Conservation (phyloP, 2,888 invertebrate species). For the Agriopis aurantiaria region DNA sequence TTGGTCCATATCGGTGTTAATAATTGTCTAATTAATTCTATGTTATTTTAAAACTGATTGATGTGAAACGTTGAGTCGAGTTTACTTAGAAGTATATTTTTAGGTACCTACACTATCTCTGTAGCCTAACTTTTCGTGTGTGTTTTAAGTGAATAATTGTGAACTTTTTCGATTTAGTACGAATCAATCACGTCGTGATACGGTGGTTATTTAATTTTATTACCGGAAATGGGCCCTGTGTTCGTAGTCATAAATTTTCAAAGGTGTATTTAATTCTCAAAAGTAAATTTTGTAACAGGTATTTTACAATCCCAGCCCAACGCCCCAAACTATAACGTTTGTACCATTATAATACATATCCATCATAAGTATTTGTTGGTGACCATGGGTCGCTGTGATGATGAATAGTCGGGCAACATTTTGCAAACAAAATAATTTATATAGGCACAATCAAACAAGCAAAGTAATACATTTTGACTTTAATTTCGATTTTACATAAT, state of each 20-base stretch:
- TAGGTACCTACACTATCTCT: conserved; percentile 31
- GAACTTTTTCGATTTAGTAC: conserved; percentile 32
- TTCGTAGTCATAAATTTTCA: neutral
- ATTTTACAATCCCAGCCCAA: conserved; percentile 7
- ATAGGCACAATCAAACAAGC: neutral
- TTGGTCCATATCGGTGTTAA: conserved; percentile 36
- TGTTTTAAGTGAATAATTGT: conserved; percentile 34
- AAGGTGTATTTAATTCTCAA: neutral
- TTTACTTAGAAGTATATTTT: conserved; percentile 18
- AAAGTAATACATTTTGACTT: neutral
- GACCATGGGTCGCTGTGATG: conserved; percentile 10
- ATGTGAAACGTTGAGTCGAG: conserved; percentile 20
- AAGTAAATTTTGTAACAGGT: neutral
- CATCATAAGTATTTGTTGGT: conserved; percentile 3
- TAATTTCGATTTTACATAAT: too few relatives aligned
- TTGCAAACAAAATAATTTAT: neutral
- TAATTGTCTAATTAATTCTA: conserved; percentile 25
- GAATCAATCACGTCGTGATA: neutral
- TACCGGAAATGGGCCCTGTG: conserved; percentile 5
- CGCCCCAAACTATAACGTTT: neutral
- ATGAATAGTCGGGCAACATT: conserved; percentile 5
- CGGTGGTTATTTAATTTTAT: neutral
- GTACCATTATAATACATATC: conserved; percentile 3
- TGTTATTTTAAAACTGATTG: conserved; percentile 24
- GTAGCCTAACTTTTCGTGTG: conserved; percentile 31